phyloP scores from a whole-genome alignment of 2,888 invertebrate species.

The Sarcophaga subvicina region DNA sequence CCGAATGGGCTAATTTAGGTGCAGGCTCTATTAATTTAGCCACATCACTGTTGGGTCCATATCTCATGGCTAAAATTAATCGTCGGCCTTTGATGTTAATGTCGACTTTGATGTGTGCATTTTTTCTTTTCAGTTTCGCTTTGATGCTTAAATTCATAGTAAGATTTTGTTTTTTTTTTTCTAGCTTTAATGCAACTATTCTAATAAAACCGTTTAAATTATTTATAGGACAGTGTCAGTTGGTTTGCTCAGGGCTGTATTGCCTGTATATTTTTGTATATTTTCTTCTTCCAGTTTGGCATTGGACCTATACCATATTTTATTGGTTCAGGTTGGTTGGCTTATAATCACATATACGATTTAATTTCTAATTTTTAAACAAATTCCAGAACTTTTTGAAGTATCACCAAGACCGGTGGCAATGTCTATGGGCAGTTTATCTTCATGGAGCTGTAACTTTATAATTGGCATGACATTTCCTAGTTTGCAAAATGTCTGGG shows the following conservation, averaged over 20 bases:
- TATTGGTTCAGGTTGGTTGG: slow-evolving; percentile 87
- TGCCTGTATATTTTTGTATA: slow-evolving; percentile 87
- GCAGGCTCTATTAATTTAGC: slow-evolving; percentile 88
- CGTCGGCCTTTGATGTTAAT: slow-evolving; percentile 86
- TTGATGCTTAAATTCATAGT: slow-evolving; percentile 86
- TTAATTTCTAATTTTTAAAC: slow-evolving; percentile 1
- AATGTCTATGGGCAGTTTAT: slow-evolving; percentile 92
- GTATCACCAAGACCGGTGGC: slow-evolving; percentile 91
- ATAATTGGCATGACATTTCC: slow-evolving; percentile 91
- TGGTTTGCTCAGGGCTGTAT: slow-evolving; percentile 90
- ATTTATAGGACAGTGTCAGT: slow-evolving; percentile 83
- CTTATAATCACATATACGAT: background rate
- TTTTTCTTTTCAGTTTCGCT: slow-evolving; percentile 85
- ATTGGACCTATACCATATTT: slow-evolving; percentile 94
- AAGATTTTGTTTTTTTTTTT: slow-evolving; percentile 77
- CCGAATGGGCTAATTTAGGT: slow-evolving; percentile 90
- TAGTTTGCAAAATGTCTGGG: slow-evolving; percentile 84
- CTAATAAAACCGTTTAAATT: slow-evolving; percentile 65
- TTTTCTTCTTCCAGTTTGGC: slow-evolving; percentile 91
- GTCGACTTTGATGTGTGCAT: slow-evolving; percentile 84
- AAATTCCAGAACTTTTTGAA: slow-evolving; percentile 88
- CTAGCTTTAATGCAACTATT: background rate
- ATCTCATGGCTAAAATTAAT: slow-evolving; percentile 86
- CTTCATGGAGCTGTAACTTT: slow-evolving; percentile 94
- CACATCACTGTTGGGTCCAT: slow-evolving; percentile 86